phyloP scores from a whole-genome alignment of 2,888 invertebrate species.

The Euspilapteryx auroguttella region DNA sequence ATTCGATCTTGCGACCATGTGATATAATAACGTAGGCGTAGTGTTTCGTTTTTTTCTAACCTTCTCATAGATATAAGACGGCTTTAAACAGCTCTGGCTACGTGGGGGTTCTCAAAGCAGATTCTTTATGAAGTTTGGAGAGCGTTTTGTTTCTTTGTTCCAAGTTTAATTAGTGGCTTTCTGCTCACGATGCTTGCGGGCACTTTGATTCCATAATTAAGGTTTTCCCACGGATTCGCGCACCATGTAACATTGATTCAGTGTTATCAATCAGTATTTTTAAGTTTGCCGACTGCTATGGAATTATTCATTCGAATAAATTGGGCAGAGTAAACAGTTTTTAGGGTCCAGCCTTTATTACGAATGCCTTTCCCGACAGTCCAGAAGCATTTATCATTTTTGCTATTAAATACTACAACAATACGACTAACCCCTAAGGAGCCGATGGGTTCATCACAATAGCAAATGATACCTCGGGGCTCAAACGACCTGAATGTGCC shows the following conservation, averaged over 20 bases:
- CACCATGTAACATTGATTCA: too few relatives aligned
- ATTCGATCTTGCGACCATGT: constrained; percentile 29
- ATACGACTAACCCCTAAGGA: constrained; percentile 44
- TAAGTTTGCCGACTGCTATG: too few relatives aligned
- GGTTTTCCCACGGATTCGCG: too few relatives aligned
- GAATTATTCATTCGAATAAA: too few relatives aligned
- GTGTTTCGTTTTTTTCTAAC: constrained; percentile 24
- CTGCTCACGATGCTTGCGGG: constrained; percentile 26
- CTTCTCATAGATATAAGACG: constrained; percentile 18
- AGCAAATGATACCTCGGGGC: constrained; percentile 55
- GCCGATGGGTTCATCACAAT: constrained; percentile 48
- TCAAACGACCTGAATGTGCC: constrained; percentile 36
- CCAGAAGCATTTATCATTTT: constrained; percentile 55
- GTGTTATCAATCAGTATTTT: too few relatives aligned
- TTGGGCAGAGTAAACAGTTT: too few relatives aligned
- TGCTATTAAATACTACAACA: constrained; percentile 50
- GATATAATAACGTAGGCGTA: constrained; percentile 25
- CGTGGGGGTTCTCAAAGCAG: constrained; percentile 50
- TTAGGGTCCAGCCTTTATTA: too few relatives aligned
- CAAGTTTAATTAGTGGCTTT: constrained; percentile 41
- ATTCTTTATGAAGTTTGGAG: constrained; percentile 20
- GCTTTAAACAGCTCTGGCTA: constrained; percentile 16
- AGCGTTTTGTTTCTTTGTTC: background rate
- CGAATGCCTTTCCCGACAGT: too few relatives aligned
- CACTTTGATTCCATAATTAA: too few relatives aligned